phyloP scores from a whole-genome alignment of 2,797 vertebrate genomes.

The Enteromius thamalakanensis region DNA sequence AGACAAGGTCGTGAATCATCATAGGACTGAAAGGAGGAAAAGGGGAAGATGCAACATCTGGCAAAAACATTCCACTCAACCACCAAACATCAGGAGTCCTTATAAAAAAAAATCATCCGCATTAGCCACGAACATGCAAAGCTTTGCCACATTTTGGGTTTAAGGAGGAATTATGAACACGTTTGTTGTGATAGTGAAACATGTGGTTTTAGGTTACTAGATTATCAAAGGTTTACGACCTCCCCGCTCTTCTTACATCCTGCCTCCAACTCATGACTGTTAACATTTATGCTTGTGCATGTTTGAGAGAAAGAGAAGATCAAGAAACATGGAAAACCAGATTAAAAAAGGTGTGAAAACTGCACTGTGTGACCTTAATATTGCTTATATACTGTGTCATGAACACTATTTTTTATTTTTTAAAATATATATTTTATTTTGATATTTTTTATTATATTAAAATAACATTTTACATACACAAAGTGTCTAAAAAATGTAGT shows the following conservation, averaged over 20 bases:
- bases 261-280: background rate
- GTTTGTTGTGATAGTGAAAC: conserved; percentile 30
- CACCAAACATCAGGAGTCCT: conserved; percentile 20
- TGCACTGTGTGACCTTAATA: background rate
- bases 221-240: conserved; percentile 39
- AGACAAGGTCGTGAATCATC: conserved; percentile 39
- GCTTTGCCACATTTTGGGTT: conserved; percentile 15
- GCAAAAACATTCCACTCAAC: conserved; percentile 31
- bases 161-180: background rate
- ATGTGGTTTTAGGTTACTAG: conserved; percentile 35
- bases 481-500: background rate
- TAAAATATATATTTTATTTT: background rate
- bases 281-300: background rate
- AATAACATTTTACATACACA: background rate
- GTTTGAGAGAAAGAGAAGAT: conserved; percentile 7
- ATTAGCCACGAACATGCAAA: background rate
- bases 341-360: background rate
- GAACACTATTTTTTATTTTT: background rate
- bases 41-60: conserved; percentile 36
- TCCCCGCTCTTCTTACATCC: background rate
- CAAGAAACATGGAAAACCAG: background rate
- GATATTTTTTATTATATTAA: background rate
- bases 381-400: background rate
- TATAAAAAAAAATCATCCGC: conserved; percentile 22
- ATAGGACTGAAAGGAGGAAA: background rate